Evolutionary conservation across 2,888 invertebrate species (phyloP).

Genomic region (Palloptera scutellata): DNA sequence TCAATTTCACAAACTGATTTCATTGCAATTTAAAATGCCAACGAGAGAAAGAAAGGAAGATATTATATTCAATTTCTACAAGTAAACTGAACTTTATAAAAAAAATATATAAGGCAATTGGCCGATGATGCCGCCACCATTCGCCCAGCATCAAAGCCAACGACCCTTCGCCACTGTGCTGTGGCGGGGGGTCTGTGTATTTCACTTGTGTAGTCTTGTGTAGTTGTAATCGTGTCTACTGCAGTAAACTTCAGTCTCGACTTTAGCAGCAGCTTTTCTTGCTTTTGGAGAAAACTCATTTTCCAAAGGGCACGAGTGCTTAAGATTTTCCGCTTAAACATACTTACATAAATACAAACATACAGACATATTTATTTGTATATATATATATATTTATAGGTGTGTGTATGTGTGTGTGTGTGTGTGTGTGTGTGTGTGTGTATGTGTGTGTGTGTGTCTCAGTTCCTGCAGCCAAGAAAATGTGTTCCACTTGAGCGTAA

Average conservation of each 20-base stretch:
- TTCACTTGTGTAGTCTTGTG: too few relatives aligned
- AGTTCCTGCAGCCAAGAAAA: background rate
- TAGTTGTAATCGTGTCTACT: background rate
- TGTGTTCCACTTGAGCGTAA: conserved; percentile 25
- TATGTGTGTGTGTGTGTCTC: background rate
- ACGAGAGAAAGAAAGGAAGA: background rate
- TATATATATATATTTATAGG: background rate
- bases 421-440: background rate
- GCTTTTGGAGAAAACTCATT: conserved; percentile 28
- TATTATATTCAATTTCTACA: too few relatives aligned
- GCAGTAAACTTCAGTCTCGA: background rate
- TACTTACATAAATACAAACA: background rate
- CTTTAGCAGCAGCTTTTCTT: too few relatives aligned
- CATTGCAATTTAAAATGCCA: conserved; percentile 22
- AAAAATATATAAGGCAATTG: too few relatives aligned
- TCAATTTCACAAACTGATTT: conserved; percentile 36
- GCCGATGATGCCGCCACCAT: too few relatives aligned
- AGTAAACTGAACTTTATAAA: too few relatives aligned
- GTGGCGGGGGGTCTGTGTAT: too few relatives aligned
- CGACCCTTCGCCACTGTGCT: too few relatives aligned
- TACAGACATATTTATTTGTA: background rate
- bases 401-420: background rate
- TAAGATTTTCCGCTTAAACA: conserved; percentile 3
- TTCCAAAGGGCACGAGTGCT: conserved; percentile 25
- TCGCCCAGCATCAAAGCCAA: too few relatives aligned